Base-by-base conservation (phyloP, 2,888 invertebrate genomes). In the Mactromeris polynyma region DNA sequence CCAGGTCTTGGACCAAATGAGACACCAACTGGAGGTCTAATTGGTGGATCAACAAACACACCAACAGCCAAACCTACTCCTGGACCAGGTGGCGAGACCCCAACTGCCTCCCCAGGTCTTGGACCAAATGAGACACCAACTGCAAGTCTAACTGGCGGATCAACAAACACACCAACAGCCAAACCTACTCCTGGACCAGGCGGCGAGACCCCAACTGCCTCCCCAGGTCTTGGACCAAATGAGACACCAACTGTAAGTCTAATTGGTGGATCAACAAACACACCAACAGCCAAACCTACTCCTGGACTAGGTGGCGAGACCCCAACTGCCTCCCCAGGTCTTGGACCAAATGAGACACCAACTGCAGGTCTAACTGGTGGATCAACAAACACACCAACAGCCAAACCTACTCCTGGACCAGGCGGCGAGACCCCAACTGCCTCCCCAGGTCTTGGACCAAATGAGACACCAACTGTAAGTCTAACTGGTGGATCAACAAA, bases 171-270 rank as follows among this genome's bases (percentile, higher is more conserved):
- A 86, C 89, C 92, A 78, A 90, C 91, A 40, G 78, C 90, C 26
- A 40, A 81, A 69, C 88, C 90, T 88, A 86, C 88, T 31, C 21
- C 51, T 0, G 83, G 51, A 36, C 46, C 79, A 26, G 87, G 81
- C 42, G 89, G 81, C 42, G 89, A 87, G 19, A 85, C 89, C n/a
- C 89, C 93, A 46, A 90, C 94, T 51, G 80, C 90, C 33, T 40
- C 84, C 42, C 91, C 89, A 86, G 85, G 83, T 73, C 82, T 82
- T 14, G 54, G 64, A 31, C 79, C 87, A 38, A 87, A 83, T 54
- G 82, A 87, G 21, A 81, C 90, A 38, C 90, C 93, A 54, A 92
- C 93, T 69, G 82, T 90, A 33, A 26, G 80, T 21, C 92, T 89
- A 73, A 64, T 58, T 19, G 58, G 64, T 26, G 69, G 42, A 26